Evolutionary conservation across 2,797 vertebrate species (phyloP).

Genomic region (Falco peregrinus): DNA sequence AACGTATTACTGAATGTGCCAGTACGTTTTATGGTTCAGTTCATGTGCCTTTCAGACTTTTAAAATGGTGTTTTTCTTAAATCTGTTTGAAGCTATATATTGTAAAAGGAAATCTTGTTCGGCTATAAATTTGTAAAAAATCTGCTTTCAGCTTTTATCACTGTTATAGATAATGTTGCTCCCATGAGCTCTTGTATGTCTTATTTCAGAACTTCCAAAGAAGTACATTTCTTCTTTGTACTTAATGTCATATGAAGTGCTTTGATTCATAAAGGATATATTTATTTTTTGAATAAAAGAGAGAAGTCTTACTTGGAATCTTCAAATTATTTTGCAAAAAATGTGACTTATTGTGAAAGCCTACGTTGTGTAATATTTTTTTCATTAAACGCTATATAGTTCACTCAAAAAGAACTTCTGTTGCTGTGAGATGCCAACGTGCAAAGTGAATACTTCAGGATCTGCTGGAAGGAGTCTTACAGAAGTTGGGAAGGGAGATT

Average conservation of each 20-base stretch:
- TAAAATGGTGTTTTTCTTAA: constrained; percentile 60
- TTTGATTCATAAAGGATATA: constrained; percentile 79
- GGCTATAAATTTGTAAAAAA: constrained; percentile 61
- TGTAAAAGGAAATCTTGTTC: constrained; percentile 46
- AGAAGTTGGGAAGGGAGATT: background rate
- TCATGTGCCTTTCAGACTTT: constrained; percentile 83
- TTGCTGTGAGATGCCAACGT: background rate
- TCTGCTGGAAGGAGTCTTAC: background rate
- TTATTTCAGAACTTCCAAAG: constrained; percentile 76
- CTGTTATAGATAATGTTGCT: constrained; percentile 20
- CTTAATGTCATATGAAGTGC: constrained; percentile 77
- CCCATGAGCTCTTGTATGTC: constrained; percentile 50
- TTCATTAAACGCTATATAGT: background rate
- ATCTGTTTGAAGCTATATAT: constrained; percentile 27
- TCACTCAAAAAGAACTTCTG: background rate
- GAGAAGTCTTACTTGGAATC: constrained; percentile 67
- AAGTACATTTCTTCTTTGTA: constrained; percentile 73
- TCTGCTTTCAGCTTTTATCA: constrained; percentile 57
- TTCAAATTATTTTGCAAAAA: constrained; percentile 53
- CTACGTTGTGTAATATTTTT: constrained; percentile 9
- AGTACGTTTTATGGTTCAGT: constrained; percentile 72
- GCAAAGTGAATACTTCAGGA: background rate
- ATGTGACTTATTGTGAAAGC: background rate
- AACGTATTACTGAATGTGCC: constrained; percentile 68
- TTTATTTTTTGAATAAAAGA: constrained; percentile 87